Evolutionary conservation across 2,888 invertebrate species (phyloP), one percentile per base, ranked within the genome.

Genomic region (Sericinus montela): DNA sequence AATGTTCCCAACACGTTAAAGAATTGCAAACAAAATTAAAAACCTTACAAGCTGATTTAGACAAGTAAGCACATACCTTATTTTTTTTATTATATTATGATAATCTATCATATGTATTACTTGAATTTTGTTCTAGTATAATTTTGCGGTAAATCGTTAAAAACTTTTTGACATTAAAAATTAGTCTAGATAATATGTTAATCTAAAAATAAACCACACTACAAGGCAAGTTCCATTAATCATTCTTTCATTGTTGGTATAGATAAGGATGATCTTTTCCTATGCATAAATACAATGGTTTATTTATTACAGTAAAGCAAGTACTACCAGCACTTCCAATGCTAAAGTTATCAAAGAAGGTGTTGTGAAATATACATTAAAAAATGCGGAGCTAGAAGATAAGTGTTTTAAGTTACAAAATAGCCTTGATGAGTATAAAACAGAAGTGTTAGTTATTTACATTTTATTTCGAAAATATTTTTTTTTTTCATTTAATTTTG

Each of bases 361-460:
- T 13, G 60, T 69, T 48, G 65, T 60, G 56, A 87, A 89, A 67
- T 90, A 91, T 62, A 72, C 82, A 3, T 62, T 76, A 16, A 85
- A 82, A 71, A 76, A 80, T 30, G 62, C 73, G 9, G 75, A 80
- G 49, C 65, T 85, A 16, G 82, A 88, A 69, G 80, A 85, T 23
- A 75, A 76, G 54, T 80, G 78, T 60, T 87, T 89, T 56, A 80
- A 73, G 58, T 55, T 80, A 39, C 72, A 84, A 74, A 82, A 76
- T 75, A 77, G 85, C 62, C 55, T 89, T 57, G 87, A 79, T 59
- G 73, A 75, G 51, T 71, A 71, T 58, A 79, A 82, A 72, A 59
- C 75, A 42, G 87, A 91, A 53, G 67, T 92, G 74, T 93, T 84
- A 78, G 92, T 81, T 1, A 14, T 25, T 19, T 19, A 4, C 8